These are phyloP conservation scores for Spodoptera picta DNA, from an alignment of 2,888 invertebrate species.

Conservation along the genomic window DNA sequence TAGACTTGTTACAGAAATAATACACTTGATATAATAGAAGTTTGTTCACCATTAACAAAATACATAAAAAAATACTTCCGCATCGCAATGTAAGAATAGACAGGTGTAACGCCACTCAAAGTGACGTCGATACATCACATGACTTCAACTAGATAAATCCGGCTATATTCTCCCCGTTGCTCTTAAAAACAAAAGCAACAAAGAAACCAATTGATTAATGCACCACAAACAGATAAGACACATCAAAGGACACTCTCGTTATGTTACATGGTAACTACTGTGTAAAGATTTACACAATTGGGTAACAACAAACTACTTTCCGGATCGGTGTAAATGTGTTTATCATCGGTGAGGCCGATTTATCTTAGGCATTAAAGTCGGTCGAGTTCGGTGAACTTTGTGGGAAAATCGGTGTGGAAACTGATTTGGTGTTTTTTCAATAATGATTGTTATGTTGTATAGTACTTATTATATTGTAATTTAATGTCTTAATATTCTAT, in stretches of 20 bases:
- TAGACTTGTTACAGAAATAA: slow-evolving; percentile 8
- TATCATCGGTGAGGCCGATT: slow-evolving; percentile 77
- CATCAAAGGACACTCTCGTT: slow-evolving; percentile 62
- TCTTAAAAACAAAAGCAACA: slow-evolving; percentile 21
- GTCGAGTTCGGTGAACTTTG: slow-evolving; percentile 75
- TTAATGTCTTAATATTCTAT: too few relatives aligned
- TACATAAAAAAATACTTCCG: too few relatives aligned
- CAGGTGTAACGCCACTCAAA: neutral
- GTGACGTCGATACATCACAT: neutral
- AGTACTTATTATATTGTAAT: too few relatives aligned
- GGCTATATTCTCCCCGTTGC: slow-evolving; percentile 3
- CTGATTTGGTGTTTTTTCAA: slow-evolving; percentile 2
- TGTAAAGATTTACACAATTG: slow-evolving; percentile 70
- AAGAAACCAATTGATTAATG: slow-evolving; percentile 47
- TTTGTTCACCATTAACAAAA: too few relatives aligned
- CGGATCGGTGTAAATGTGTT: slow-evolving; percentile 68
- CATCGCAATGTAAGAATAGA: too few relatives aligned
- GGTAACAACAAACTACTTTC: slow-evolving; percentile 69
- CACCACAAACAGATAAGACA: slow-evolving; percentile 52
- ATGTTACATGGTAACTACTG: slow-evolving; percentile 53
- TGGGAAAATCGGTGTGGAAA: slow-evolving; percentile 37
- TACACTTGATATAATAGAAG: neutral
- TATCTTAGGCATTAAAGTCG: slow-evolving; percentile 78
- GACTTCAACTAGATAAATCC: neutral
- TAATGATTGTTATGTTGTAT: too few relatives aligned